Percentiles rank a stretch among this genome's conserved stretches.
Evolutionary conservation across 2,888 invertebrate genomes (phyloP).

Genomic region (Lamellibrachia columna): DNA sequence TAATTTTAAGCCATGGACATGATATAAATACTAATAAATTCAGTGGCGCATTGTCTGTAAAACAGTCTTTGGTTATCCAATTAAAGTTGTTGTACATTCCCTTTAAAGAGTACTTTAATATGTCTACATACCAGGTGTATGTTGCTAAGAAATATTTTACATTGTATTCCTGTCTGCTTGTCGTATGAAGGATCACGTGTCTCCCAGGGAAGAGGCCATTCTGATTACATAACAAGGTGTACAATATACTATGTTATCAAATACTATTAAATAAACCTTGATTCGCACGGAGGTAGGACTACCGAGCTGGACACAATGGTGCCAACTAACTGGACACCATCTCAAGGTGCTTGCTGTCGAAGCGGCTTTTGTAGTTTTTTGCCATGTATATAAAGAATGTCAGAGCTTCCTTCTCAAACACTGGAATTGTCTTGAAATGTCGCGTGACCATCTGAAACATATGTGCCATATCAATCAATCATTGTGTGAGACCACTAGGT

Average conservation of each 20-base stretch:
- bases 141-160: background rate
- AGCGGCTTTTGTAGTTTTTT: slow-evolving; percentile 88
- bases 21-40: no score
- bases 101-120: no score
- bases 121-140: no score
- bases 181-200: no score
- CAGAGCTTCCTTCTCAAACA: slow-evolving; percentile 92
- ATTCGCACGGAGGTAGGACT: background rate
- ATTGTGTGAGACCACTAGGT: no score
- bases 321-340: slow-evolving; percentile 7
- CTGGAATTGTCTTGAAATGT: slow-evolving; percentile 94
- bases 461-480: background rate
- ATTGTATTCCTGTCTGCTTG: background rate
- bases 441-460: slow-evolving; percentile 86
- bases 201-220: background rate
- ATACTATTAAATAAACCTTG: background rate
- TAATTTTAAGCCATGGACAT: no score
- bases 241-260: background rate
- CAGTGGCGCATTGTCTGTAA: background rate
- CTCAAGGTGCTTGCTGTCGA: slow-evolving; percentile 69
- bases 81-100: no score
- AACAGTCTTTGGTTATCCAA: background rate
- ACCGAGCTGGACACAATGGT: background rate
- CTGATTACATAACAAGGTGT: background rate
- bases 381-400: slow-evolving; percentile 96